Conservation (phyloP, 1,140 invertebrate genomes). For the Drosophila pruinosa region DNA sequence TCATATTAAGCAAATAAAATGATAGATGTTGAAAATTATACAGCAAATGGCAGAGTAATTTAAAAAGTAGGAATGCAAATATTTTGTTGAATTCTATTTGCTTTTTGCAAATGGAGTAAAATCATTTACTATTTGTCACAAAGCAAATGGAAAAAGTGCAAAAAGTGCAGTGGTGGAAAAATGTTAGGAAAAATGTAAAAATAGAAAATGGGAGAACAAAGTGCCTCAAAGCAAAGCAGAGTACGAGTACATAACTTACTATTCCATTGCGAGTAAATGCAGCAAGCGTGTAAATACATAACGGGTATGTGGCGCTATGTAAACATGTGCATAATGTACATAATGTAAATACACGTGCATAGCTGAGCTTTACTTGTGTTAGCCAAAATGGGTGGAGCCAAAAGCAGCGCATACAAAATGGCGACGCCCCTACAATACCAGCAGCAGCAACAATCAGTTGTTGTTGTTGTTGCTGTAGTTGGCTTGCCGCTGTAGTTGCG, state of each 20-base stretch:
- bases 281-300: conserved; percentile 7
- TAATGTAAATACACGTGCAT: conserved; percentile 16
- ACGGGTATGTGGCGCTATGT: not conserved
- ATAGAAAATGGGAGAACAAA: not conserved
- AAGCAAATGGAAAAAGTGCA: conserved; percentile 8
- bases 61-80: not conserved
- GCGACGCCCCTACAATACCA: conserved; percentile 53
- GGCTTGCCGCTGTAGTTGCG: conserved; percentile 10
- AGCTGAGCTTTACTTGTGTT: conserved; percentile 13
- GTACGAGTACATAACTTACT: not conserved
- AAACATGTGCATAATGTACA: conserved; percentile 6
- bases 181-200: not conserved
- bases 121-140: conserved; percentile 25
- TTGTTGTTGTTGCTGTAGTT: conserved; percentile 18
- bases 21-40: not conserved
- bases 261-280: too few species aligned
- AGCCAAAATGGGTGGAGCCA: conserved; percentile 48
- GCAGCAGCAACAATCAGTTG: not conserved
- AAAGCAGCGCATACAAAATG: conserved; percentile 36
- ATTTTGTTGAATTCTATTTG: not conserved
- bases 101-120: not conserved
- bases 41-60: not conserved
- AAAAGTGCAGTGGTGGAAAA: conserved; percentile 12
- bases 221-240: conserved; percentile 16
- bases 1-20: not conserved